These are phyloP conservation scores for Thecocarcelia acutangulata DNA, from an alignment of 2,888 invertebrate species.

Conservation along the genomic window DNA sequence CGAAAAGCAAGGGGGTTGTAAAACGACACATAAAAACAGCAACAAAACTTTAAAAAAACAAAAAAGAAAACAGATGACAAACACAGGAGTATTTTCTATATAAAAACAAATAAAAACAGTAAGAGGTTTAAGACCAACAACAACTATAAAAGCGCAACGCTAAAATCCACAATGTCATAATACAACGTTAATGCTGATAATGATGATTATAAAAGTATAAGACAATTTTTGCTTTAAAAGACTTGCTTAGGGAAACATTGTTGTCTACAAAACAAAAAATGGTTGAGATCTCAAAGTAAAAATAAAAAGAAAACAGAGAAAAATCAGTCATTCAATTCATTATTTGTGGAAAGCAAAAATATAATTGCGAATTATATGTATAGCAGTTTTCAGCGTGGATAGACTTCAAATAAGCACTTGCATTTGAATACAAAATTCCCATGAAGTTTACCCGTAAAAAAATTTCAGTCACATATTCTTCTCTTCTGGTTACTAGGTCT, in stretches of 20 bases:
- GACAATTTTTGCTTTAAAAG: conserved; percentile 26
- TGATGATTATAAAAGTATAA: conserved; percentile 7
- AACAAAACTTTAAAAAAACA: neutral
- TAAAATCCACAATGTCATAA: conserved; percentile 51
- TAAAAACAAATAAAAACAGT: neutral
- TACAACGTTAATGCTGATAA: conserved; percentile 22
- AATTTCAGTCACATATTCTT: no score
- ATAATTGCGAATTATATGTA: no score
- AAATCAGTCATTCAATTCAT: conserved; percentile 3
- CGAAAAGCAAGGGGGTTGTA: conserved; percentile 29
- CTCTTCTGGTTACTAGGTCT: no score
- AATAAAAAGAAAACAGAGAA: neutral
- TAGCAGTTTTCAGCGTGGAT: no score
- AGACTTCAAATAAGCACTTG: no score
- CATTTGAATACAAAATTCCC: no score
- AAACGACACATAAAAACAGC: conserved; percentile 28
- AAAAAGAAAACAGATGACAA: conserved; percentile 16
- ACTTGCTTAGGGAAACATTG: conserved; percentile 22
- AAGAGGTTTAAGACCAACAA: neutral
- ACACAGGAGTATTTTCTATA: conserved; percentile 1
- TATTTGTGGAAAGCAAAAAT: neutral
- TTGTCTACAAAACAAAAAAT: conserved; percentile 18
- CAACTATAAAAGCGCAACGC: conserved; percentile 45
- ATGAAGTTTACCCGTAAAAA: no score
- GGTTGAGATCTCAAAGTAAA: neutral